phyloP scores from a whole-genome alignment of 2,113 vertebrate genomes.

The Leptosomus discolor region DNA sequence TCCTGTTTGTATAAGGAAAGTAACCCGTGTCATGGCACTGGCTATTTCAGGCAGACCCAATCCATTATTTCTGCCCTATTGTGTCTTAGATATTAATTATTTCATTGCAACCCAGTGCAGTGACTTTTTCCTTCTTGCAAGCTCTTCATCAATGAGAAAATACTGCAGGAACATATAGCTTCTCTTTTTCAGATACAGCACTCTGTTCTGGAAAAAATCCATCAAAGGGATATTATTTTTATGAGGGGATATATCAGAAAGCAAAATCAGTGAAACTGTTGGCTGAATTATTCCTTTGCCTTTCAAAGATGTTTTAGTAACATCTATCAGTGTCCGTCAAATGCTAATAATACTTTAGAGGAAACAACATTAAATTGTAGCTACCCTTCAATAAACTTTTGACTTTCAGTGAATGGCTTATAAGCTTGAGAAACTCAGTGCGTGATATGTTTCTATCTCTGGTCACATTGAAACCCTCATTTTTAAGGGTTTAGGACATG shows the following conservation, averaged over 20 bases:
- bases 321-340: constrained; percentile 32
- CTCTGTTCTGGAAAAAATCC: constrained; percentile 43
- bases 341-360: constrained; percentile 1
- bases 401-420: constrained; percentile 4
- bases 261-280: constrained; percentile 26
- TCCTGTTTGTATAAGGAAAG: background rate
- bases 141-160: constrained; percentile 29
- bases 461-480: background rate
- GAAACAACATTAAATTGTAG: constrained; percentile 11
- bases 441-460: background rate
- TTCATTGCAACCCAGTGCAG: constrained; percentile 34
- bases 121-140: background rate
- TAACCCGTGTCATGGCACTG: background rate
- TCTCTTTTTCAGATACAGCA: constrained; percentile 39
- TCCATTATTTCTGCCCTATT: background rate
- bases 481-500: background rate
- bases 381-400: constrained; percentile 5
- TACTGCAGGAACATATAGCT: constrained; percentile 55
- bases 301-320: constrained; percentile 24
- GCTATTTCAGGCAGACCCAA: background rate
- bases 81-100: constrained; percentile 58
- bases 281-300: constrained; percentile 24
- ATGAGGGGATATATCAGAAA: constrained; percentile 33
- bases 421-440: background rate
- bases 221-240: constrained; percentile 58